Evolutionary conservation across 2,888 invertebrate genomes (phyloP).

Genomic region (Oscheius myriophilus): DNA sequence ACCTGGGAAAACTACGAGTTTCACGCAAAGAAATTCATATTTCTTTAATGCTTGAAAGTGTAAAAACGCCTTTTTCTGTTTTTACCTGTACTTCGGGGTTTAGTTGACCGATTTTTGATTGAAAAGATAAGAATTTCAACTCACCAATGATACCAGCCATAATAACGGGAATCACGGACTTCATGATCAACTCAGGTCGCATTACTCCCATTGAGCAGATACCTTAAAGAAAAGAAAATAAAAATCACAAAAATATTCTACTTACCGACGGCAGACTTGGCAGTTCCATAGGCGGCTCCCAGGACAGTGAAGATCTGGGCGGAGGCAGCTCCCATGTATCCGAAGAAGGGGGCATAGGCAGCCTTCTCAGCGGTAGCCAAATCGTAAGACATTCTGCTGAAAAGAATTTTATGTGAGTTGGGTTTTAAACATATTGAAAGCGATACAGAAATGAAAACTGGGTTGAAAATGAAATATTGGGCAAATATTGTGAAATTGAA

Average conservation of each 20-base stretch:
- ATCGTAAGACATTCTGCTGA: conserved; percentile 58
- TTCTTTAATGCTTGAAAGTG: too few species aligned
- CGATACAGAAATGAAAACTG: not conserved
- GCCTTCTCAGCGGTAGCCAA: conserved; percentile 61
- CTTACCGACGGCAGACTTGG: conserved; percentile 95
- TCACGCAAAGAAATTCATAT: too few species aligned
- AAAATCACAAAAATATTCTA: not conserved
- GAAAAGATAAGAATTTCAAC: conserved; percentile 10
- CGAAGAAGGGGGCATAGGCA: conserved; percentile 67
- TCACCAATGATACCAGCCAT: conserved; percentile 73
- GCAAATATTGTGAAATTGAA: not conserved
- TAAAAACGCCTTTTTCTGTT: too few species aligned
- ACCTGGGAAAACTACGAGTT: too few species aligned
- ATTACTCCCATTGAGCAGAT: conserved; percentile 99
- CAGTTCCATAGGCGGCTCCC: conserved; percentile 79
- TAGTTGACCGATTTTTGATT: not conserved
- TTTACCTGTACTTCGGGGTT: too few species aligned
- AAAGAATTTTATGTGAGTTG: not conserved
- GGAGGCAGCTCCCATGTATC: conserved; percentile 67
- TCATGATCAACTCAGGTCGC: conserved; percentile 99
- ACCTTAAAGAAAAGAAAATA: conserved; percentile 49
- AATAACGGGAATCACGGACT: conserved; percentile 96
- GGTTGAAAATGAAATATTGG: not conserved
- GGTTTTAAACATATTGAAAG: not conserved
- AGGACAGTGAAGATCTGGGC: conserved; percentile 69